Percentiles rank a stretch among this genome's conserved stretches.
phyloP scores from a whole-genome alignment of 2,888 invertebrate species.

The Keiferia lycopersicella region DNA sequence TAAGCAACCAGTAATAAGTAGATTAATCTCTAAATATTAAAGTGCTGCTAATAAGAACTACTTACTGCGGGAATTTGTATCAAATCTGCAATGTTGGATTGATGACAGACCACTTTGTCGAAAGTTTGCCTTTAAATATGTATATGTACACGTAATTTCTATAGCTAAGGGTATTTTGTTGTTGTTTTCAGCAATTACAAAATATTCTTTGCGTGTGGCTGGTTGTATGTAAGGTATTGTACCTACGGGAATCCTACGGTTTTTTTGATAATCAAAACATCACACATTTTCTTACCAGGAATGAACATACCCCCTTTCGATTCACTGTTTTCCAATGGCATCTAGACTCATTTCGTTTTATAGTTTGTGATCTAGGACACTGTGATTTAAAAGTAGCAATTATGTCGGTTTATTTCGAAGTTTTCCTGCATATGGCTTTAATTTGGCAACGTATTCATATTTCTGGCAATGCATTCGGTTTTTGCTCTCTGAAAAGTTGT shows the following conservation, averaged over 20 bases:
- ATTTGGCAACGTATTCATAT: not conserved
- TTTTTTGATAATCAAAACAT: slow-evolving; percentile 66
- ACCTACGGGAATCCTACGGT: slow-evolving; percentile 59
- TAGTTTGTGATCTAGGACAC: slow-evolving; percentile 1
- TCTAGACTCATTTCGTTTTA: slow-evolving; percentile 34
- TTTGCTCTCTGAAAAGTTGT: slow-evolving; percentile 7
- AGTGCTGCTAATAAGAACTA: too few relatives aligned
- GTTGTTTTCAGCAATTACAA: slow-evolving; percentile 87
- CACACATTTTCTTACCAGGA: slow-evolving; percentile 64
- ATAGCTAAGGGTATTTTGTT: slow-evolving; percentile 79
- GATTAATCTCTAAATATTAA: too few relatives aligned
- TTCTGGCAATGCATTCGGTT: not conserved
- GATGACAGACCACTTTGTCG: not conserved
- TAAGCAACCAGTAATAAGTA: too few relatives aligned
- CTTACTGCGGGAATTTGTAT: not conserved
- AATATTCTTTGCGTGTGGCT: slow-evolving; percentile 93
- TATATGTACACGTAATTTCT: slow-evolving; percentile 33
- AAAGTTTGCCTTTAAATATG: not conserved
- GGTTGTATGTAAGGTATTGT: slow-evolving; percentile 91
- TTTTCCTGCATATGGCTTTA: not conserved
- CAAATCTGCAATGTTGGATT: too few relatives aligned
- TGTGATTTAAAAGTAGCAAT: not conserved
- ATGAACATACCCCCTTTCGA: slow-evolving; percentile 60
- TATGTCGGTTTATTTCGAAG: not conserved
- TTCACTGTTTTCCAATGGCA: slow-evolving; percentile 43